Evolutionary conservation across 2,113 vertebrate genomes (phyloP).

Genomic region (Aphelocoma coerulescens): DNA sequence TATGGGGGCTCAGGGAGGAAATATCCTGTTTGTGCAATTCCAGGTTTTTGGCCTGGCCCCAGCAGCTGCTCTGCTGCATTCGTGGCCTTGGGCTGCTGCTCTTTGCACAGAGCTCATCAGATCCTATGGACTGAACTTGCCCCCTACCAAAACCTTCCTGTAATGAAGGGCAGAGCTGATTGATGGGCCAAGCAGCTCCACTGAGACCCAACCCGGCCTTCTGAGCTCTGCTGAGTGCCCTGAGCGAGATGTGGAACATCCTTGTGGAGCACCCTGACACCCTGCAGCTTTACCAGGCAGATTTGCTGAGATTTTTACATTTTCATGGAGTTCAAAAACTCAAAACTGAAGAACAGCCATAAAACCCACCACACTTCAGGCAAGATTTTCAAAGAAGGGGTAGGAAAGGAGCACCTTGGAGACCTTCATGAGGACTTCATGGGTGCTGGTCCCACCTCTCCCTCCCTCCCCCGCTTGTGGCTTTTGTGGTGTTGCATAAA

Average conservation of each 20-base stretch:
- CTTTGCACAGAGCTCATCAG: neutral
- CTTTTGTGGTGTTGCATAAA: neutral
- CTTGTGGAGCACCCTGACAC: neutral
- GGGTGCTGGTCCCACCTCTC: neutral
- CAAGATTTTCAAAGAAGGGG: neutral
- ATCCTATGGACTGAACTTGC: neutral
- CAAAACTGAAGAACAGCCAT: neutral
- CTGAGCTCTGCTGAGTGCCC: neutral
- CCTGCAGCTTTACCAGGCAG: neutral
- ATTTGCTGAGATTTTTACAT: neutral
- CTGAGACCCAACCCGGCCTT: neutral
- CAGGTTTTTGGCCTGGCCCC: neutral
- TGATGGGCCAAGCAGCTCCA: neutral
- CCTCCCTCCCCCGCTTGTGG: neutral
- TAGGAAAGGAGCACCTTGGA: neutral
- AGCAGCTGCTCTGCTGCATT: neutral
- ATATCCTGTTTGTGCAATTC: neutral
- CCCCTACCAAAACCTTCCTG: neutral
- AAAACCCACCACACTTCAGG: accelerated
- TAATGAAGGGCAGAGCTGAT: neutral
- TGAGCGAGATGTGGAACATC: neutral
- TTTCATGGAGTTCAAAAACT: neutral
- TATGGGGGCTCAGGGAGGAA: neutral
- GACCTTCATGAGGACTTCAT: neutral
- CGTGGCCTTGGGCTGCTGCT: neutral